Conservation (phyloP, 1,140 invertebrate genomes). For the Bombyx mandarina region DNA sequence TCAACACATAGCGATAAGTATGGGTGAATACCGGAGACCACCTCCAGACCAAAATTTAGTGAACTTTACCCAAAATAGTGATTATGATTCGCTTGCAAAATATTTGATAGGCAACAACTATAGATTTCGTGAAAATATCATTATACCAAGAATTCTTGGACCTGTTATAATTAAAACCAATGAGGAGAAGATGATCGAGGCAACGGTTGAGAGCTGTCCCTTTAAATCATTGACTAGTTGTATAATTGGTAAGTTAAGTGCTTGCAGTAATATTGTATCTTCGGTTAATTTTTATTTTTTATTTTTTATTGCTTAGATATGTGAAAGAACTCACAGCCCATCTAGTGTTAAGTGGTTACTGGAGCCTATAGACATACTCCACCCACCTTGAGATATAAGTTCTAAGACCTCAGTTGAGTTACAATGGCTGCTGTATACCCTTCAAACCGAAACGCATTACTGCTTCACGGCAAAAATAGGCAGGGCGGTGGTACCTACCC, state of each 20-base stretch:
- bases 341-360: too few species aligned
- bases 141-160: conserved; percentile 83
- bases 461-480: too few species aligned
- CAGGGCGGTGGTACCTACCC: too few species aligned
- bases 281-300: too few species aligned
- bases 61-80: conserved; percentile 63
- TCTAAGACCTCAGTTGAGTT: too few species aligned
- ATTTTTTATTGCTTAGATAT: too few species aligned
- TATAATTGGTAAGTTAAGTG: conserved; percentile 80
- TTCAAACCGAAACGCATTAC: too few species aligned
- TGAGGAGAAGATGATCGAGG: conserved; percentile 90
- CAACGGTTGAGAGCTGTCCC: conserved; percentile 90
- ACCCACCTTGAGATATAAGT: too few species aligned
- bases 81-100: conserved; percentile 74
- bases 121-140: conserved; percentile 83
- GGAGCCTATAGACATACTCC: too few species aligned
- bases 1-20: conserved; percentile 9
- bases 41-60: conserved; percentile 48
- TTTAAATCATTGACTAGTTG: conserved; percentile 94
- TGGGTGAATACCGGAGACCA: conserved; percentile 41
- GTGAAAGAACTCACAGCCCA: too few species aligned
- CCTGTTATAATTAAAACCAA: conserved; percentile 85
- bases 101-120: conserved; percentile 77
- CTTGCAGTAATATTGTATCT: not conserved
- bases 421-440: too few species aligned